These are phyloP conservation scores for Eulemur albifrons DNA, from an alignment of 2,797 vertebrate species.

Conservation along the genomic window DNA sequence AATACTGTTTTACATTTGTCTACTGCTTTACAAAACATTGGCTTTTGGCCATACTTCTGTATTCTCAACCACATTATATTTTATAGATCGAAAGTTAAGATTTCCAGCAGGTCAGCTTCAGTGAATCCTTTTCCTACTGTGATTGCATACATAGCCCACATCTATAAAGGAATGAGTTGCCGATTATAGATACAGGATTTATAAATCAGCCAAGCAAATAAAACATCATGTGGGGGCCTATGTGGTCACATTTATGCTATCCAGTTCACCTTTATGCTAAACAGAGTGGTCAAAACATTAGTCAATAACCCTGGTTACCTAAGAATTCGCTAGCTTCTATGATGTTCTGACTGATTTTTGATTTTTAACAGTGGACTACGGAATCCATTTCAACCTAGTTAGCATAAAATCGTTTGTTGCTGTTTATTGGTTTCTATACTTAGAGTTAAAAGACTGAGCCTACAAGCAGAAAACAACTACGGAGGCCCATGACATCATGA, in stretches of 20 bases:
- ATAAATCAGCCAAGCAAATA: constrained; percentile 33
- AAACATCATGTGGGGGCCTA: not conserved
- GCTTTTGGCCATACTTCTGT: not conserved
- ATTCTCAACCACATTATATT: constrained; percentile 10
- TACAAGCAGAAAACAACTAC: not conserved
- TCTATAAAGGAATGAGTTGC: not conserved
- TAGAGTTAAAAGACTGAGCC: not conserved
- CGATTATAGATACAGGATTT: constrained; percentile 33
- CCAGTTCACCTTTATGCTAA: constrained; percentile 27
- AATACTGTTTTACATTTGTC: not conserved
- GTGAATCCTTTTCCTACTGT: not conserved
- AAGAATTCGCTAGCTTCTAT: not conserved
- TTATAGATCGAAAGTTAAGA: constrained; percentile 37
- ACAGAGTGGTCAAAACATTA: not conserved
- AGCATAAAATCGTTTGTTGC: not conserved
- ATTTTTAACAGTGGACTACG: constrained; percentile 23
- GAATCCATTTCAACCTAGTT: constrained; percentile 49
- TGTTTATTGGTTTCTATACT: constrained; percentile 32
- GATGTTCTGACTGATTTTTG: not conserved
- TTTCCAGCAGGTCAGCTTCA: constrained; percentile 1
- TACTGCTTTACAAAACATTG: not conserved
- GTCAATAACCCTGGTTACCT: not conserved
- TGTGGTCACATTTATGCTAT: not conserved
- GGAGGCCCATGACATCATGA: not conserved
- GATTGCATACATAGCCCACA: not conserved